phyloP scores from a whole-genome alignment of 2,797 vertebrate species.

The Hirundo rustica region DNA sequence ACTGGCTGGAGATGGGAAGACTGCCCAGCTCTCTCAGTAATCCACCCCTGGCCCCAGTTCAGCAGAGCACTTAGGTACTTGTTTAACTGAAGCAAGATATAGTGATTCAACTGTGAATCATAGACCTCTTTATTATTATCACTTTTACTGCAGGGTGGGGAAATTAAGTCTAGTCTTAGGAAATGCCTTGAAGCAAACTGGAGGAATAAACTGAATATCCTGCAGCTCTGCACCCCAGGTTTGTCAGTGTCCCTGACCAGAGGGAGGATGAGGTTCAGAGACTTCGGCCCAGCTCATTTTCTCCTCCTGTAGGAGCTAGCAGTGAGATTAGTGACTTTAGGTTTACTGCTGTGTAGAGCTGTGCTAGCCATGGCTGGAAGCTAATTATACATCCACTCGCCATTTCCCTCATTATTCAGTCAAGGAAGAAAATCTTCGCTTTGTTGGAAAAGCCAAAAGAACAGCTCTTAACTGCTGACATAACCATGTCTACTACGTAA shows the following conservation, averaged over 20 bases:
- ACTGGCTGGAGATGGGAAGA: slow-evolving; percentile 49
- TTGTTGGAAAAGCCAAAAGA: neutral
- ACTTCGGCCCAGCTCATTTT: neutral
- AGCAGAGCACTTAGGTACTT: slow-evolving; percentile 52
- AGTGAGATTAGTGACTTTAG: neutral
- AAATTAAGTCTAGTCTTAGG: neutral
- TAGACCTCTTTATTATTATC: slow-evolving; percentile 2
- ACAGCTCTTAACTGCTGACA: neutral
- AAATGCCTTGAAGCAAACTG: neutral
- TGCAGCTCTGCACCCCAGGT: neutral
- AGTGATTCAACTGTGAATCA: slow-evolving; percentile 43
- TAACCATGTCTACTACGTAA: too few species aligned
- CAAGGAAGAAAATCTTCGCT: slow-evolving; percentile 10
- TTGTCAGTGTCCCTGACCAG: neutral
- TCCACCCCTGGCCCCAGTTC: slow-evolving; percentile 39
- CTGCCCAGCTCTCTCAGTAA: slow-evolving; percentile 40
- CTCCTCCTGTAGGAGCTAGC: neutral
- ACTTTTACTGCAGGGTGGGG: neutral
- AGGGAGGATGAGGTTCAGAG: neutral
- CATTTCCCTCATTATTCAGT: slow-evolving; percentile 22
- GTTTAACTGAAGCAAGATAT: slow-evolving; percentile 43
- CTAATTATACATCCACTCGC: slow-evolving; percentile 44
- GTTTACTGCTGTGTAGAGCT: neutral
- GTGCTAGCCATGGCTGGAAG: neutral
- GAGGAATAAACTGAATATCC: slow-evolving; percentile 7